These are phyloP conservation scores for Todus mexicanus DNA, from an alignment of 2,797 vertebrate genomes.

Conservation along the genomic window DNA sequence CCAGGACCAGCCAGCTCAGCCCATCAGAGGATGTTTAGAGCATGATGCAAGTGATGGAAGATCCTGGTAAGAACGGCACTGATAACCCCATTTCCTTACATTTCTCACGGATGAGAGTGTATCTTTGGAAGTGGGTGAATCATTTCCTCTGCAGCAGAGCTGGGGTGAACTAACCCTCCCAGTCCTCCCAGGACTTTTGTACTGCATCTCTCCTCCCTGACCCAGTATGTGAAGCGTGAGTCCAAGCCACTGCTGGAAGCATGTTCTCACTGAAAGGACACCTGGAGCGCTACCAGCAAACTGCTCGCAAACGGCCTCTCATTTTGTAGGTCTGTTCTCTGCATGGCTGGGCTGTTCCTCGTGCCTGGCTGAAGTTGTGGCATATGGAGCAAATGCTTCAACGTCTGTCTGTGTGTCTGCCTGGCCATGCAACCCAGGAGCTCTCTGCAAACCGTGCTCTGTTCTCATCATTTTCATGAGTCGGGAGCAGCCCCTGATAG, in stretches of 20 bases:
- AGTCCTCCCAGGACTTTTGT: neutral
- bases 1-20: neutral
- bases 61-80: neutral
- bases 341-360: slow-evolving; percentile 27
- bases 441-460: neutral
- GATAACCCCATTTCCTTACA: neutral
- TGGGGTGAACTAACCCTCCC: neutral
- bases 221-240: neutral
- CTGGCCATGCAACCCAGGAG: neutral
- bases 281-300: slow-evolving; percentile 49
- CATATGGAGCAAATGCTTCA: slow-evolving; percentile 58
- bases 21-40: neutral
- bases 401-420: slow-evolving; percentile 49
- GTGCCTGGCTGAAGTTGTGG: slow-evolving; percentile 43
- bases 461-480: neutral
- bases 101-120: rapidly evolving
- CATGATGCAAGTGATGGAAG: neutral
- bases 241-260: slow-evolving; percentile 43
- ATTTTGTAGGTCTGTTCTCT: slow-evolving; percentile 57
- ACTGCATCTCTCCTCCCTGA: neutral
- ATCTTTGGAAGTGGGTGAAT: neutral
- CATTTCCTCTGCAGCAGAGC: neutral
- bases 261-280: slow-evolving; percentile 38
- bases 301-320: neutral
- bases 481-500: neutral